Evolutionary conservation across 2,888 invertebrate genomes (phyloP), one percentile per base, ranked within the genome.

Genomic region (Syrphus vitripennis): DNA sequence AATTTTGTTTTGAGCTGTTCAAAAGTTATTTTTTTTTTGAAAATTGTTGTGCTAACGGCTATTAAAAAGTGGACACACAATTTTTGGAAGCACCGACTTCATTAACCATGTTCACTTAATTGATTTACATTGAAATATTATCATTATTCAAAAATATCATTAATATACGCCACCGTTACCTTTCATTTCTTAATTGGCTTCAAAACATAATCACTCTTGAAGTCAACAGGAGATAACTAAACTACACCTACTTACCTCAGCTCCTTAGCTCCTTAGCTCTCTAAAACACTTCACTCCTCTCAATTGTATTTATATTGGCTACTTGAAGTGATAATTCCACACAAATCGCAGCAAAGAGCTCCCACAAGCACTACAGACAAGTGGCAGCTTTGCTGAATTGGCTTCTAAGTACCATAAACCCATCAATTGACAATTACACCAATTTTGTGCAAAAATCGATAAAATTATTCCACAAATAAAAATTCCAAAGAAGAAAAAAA

Each of bases 251-350:
- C 75, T 80, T 81, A 81, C 55, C 74, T 86, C 67, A 48, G 37
- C 65, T 45, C 31, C n/a, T n/a, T n/a, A 57, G 55, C 86, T 67
- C 55, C 67, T 45, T 34, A 63, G 45, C 72, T 63, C 86, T 72
- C 81, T 61, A 72, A 67, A 74, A 69, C 86, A 86, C 86, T 86
- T 86, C 72, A 82, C 74, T 78, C 72, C 57, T 77, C 48, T 86
- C 82, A 74, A 77, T 78, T 86, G 81, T 77, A 19, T 70, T n/a
- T n/a, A n/a, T 16, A 63, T 70, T 57, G 63, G 82, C 86, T 86
- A 82, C 86, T 86, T 86, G 86, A 88, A 87, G 88, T 88, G 88
- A 88, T 88, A 88, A 88, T 88, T 79, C 87, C 75, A 87, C 81
- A 88, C 87, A 88, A 88, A 88, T 87, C 83, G 86, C 77, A 80